These are phyloP conservation scores for Mesochorus sp. DNA, from an alignment of 2,888 invertebrate genomes.

Conservation along the genomic window DNA sequence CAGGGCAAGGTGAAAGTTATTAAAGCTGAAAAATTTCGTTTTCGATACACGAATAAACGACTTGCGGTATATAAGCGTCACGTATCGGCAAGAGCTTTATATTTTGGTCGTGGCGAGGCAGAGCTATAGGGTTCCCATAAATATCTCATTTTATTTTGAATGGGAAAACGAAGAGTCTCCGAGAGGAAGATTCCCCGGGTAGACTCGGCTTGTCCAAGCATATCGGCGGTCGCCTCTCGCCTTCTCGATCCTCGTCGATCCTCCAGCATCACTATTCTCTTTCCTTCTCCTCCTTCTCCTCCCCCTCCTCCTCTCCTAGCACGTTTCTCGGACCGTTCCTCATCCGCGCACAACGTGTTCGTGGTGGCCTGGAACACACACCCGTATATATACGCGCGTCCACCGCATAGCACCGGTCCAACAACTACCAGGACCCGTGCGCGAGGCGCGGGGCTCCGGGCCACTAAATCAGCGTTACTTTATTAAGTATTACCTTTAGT, in stretches of 20 bases:
- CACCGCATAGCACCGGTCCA: slow-evolving; percentile 40
- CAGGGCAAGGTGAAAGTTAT: slow-evolving; percentile 20
- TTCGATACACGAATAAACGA: slow-evolving; percentile 20
- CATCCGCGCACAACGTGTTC: slow-evolving; percentile 61
- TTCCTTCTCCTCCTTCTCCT: no score
- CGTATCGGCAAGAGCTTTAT: slow-evolving; percentile 48
- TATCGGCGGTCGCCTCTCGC: slow-evolving; percentile 20
- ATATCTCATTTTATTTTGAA: slow-evolving; percentile 82
- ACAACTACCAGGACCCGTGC: slow-evolving; percentile 58
- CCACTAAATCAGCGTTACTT: slow-evolving; percentile 82
- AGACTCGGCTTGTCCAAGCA: slow-evolving; percentile 15
- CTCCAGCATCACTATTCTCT: slow-evolving; percentile 32
- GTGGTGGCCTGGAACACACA: slow-evolving; percentile 47
- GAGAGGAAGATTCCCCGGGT: slow-evolving; percentile 20
- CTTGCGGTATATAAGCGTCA: slow-evolving; percentile 26
- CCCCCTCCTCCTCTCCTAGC: no score
- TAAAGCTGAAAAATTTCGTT: slow-evolving; percentile 49
- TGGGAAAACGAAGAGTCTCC: slow-evolving; percentile 79
- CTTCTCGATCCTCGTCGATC: slow-evolving; percentile 48
- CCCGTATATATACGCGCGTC: slow-evolving; percentile 48
- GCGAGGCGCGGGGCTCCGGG: slow-evolving; percentile 53
- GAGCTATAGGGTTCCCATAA: slow-evolving; percentile 72
- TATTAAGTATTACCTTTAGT: slow-evolving; percentile 82
- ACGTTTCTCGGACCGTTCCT: slow-evolving; percentile 47
- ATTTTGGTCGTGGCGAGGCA: slow-evolving; percentile 31